These are phyloP conservation scores for Procavia capensis DNA, from an alignment of 2,113 vertebrate genomes.

Conservation along the genomic window DNA sequence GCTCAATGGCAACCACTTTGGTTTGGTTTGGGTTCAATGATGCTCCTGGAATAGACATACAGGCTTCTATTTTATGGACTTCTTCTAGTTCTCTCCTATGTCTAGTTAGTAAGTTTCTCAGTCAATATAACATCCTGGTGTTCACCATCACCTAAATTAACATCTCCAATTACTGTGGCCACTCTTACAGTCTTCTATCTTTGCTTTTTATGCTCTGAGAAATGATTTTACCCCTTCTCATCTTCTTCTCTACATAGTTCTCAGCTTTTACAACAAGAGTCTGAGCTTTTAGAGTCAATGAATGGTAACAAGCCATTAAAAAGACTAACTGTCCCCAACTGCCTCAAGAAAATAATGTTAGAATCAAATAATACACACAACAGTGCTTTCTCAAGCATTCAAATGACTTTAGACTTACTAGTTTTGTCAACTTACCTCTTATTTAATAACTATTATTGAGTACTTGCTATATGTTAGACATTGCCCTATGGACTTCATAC, in stretches of 20 bases:
- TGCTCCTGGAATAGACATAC: neutral
- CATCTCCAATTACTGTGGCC: neutral
- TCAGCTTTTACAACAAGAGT: slow-evolving; percentile 25
- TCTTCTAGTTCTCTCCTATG: neutral
- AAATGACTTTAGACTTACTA: neutral
- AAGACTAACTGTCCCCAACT: neutral
- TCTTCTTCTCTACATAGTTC: neutral
- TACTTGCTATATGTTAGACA: neutral
- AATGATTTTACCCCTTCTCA: neutral
- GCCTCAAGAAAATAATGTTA: slow-evolving; percentile 29
- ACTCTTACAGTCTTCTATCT: neutral
- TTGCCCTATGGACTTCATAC: neutral
- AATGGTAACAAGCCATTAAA: slow-evolving; percentile 6
- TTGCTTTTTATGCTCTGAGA: neutral
- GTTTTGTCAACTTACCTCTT: neutral
- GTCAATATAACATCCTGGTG: neutral
- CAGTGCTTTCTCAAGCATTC: neutral
- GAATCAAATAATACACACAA: slow-evolving; percentile 18
- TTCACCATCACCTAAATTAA: neutral
- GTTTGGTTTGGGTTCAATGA: too few relatives aligned
- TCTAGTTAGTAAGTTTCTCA: neutral
- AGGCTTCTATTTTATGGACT: neutral
- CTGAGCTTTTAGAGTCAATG: neutral
- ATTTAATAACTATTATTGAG: neutral
- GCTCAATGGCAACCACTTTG: too few relatives aligned